Evolutionary conservation across 2,888 invertebrate genomes (phyloP), one percentile per base, ranked within the genome.

Genomic region (Cerastoderma edule): DNA sequence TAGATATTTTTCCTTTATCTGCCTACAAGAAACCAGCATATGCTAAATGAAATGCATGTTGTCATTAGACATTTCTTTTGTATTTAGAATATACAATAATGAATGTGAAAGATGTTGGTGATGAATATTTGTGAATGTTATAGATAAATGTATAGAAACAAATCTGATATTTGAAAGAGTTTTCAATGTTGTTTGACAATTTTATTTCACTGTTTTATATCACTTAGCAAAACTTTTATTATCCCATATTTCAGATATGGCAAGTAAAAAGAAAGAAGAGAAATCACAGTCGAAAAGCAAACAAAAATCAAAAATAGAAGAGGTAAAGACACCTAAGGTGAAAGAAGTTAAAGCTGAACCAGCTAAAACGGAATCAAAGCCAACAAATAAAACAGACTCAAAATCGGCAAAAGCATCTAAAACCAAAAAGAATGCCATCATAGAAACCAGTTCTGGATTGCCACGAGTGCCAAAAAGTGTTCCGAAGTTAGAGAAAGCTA

Each of bases 401-500:
- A 53, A 63, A 60, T 27, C 48, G 19, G 35, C 53, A 74, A 80
- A 53, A 35, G 48, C 35, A 66, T 30, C 60, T 28, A 81, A 73
- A 75, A 46, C 57, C 24, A 81, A 78, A 67, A 78, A 82, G 35
- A 72, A 78, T 24, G 22, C 69, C 27, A 79, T 85, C 22, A 84
- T 77, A 65, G 75, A 83, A 35, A 85, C 88, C 0, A 84, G 84
- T 64, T 48, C 80, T 39, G 87, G 87, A 30, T 75, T 85, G 64
- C 88, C 88, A 1, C 78, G 75, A 44, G 85, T 82, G 10, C 80
- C 85, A 22, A 79, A 78, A 30, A 81, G 60, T 67, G 85, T 75
- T 3, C 85, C 85, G 1, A 86, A 84, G 54, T 69, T 89, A 27
- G 87, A 85, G 66, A 89, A 88, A 74, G 88, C 87, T 4, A 90